Percentiles rank a stretch among this genome's conserved stretches.
Evolutionary conservation across 2,888 invertebrate species (phyloP).

Genomic region (Microctonus hyperodae): DNA sequence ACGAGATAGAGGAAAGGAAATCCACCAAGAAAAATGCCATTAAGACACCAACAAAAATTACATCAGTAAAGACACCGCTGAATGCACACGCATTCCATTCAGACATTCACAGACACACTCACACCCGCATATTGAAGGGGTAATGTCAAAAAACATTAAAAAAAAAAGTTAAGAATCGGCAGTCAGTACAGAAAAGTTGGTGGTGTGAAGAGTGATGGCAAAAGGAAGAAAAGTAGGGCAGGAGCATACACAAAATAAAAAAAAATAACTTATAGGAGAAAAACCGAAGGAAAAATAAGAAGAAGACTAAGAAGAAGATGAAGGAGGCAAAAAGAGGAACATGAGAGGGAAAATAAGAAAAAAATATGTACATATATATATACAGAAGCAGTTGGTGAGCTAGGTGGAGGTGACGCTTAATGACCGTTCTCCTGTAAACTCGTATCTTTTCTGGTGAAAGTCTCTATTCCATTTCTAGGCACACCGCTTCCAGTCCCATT

Average conservation of each 20-base stretch:
- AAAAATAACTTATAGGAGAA: slow-evolving; percentile 12
- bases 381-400: background rate
- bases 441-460: slow-evolving; percentile 34
- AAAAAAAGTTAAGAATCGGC: slow-evolving; percentile 10
- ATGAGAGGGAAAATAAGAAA: background rate
- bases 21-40: slow-evolving; percentile 33
- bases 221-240: slow-evolving; percentile 7
- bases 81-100: too few relatives aligned
- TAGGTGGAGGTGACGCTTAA: slow-evolving; percentile 40
- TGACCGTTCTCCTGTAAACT: slow-evolving; percentile 43
- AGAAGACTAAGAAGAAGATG: slow-evolving; percentile 16
- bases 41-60: slow-evolving; percentile 40
- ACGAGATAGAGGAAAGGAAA: slow-evolving; percentile 47
- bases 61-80: slow-evolving; percentile 34
- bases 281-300: slow-evolving; percentile 22
- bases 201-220: slow-evolving; percentile 19
- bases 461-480: slow-evolving; percentile 13
- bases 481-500: slow-evolving; percentile 45
- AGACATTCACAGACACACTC: too few relatives aligned
- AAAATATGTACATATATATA: slow-evolving; percentile 27
- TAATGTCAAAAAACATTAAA: slow-evolving; percentile 50
- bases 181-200: slow-evolving; percentile 17
- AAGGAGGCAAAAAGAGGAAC: slow-evolving; percentile 20
- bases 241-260: slow-evolving; percentile 23
- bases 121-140: slow-evolving; percentile 49